Evolutionary conservation across 2,888 invertebrate genomes (phyloP).

Genomic region (Bedellia somnulentella): DNA sequence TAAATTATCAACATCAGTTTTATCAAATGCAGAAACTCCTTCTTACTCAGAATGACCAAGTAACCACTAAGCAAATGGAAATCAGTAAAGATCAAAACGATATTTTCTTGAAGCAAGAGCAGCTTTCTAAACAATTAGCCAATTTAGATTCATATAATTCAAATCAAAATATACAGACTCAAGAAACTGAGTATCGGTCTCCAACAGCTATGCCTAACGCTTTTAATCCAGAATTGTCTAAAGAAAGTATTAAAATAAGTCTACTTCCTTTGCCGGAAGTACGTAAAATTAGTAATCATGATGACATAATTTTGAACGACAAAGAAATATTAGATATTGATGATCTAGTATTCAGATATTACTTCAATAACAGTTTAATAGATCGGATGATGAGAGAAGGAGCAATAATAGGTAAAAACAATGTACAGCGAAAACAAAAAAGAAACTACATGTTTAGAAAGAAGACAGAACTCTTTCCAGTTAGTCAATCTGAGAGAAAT

Average conservation of each 20-base stretch:
- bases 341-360: constrained; percentile 46
- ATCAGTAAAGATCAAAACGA: constrained; percentile 42
- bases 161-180: not conserved
- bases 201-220: not conserved
- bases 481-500: constrained; percentile 14
- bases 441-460: constrained; percentile 18
- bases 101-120: constrained; percentile 39
- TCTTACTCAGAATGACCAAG: constrained; percentile 40
- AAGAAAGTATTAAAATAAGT: constrained; percentile 37
- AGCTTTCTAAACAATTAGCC: constrained; percentile 30
- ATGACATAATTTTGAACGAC: constrained; percentile 33
- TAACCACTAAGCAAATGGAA: constrained; percentile 31
- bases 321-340: constrained; percentile 39
- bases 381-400: constrained; percentile 37
- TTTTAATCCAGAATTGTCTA: constrained; percentile 14
- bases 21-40: constrained; percentile 39
- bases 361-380: constrained; percentile 48
- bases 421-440: constrained; percentile 20
- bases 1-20: constrained; percentile 38
- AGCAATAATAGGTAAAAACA: constrained; percentile 19
- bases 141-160: not conserved
- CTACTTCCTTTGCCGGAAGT: constrained; percentile 29
- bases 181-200: not conserved
- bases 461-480: constrained; percentile 26
- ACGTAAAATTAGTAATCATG: constrained; percentile 25